Percentiles rank a stretch among this genome's conserved stretches.
phyloP scores from a whole-genome alignment of 1,140 invertebrate species.

The Drosophila nebulosa region DNA sequence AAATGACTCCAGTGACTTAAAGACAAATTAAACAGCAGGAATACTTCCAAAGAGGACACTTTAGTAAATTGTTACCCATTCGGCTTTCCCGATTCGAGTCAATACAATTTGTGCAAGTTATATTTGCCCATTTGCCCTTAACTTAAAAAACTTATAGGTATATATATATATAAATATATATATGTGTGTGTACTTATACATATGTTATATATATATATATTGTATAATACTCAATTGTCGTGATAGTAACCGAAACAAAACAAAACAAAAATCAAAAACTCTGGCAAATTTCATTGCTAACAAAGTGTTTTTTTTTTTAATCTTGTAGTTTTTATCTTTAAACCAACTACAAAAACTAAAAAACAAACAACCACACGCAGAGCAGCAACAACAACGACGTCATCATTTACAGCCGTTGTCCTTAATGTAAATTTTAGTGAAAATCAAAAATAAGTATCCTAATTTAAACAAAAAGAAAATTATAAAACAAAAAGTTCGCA shows the following conservation, averaged over 20 bases:
- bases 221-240: constrained; percentile 77
- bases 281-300: constrained; percentile 59
- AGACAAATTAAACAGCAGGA: no score
- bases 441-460: constrained; percentile 25
- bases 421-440: constrained; percentile 26
- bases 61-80: not conserved
- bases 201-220: constrained; percentile 45
- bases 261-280: not conserved
- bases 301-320: constrained; percentile 28
- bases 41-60: not conserved
- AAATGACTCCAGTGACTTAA: no score
- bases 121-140: constrained; percentile 32
- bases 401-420: constrained; percentile 1
- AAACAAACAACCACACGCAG: not conserved
- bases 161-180: not conserved
- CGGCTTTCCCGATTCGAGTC: not conserved
- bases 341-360: constrained; percentile 4
- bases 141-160: constrained; percentile 13
- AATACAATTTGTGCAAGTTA: not conserved
- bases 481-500: constrained; percentile 17
- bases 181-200: not conserved
- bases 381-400: constrained; percentile 16
- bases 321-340: constrained; percentile 42
- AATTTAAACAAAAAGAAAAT: constrained; percentile 37
- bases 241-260: constrained; percentile 66